Percentiles rank a stretch among this genome's conserved stretches.
Conservation (phyloP, 2,797 vertebrate species). For the Rhinoraja longicauda region DNA sequence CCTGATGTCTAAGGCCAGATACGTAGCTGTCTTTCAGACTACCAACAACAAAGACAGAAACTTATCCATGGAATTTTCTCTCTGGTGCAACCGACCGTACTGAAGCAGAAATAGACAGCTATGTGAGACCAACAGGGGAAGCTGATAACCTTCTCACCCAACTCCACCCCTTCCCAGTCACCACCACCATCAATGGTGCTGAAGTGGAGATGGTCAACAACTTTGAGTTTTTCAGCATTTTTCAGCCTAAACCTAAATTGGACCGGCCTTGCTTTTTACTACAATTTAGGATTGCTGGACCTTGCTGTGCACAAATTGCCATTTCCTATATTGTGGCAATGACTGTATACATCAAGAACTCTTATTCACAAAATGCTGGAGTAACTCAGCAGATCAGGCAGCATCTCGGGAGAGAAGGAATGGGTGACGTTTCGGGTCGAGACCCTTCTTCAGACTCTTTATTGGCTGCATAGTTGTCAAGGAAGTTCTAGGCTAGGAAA, state of each 20-base stretch:
- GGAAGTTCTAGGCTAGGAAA: background rate
- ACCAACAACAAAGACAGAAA: constrained; percentile 16
- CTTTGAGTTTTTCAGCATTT: too few relatives aligned
- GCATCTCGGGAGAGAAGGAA: too few relatives aligned
- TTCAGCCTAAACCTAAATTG: too few relatives aligned
- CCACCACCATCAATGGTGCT: too few relatives aligned
- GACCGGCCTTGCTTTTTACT: too few relatives aligned
- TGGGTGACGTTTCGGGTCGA: too few relatives aligned
- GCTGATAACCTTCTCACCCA: background rate
- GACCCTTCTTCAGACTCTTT: too few relatives aligned
- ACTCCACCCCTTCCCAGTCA: background rate
- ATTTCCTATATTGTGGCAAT: background rate
- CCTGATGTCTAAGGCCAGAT: constrained; percentile 15
- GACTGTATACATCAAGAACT: background rate
- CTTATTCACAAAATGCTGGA: too few relatives aligned
- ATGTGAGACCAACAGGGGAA: background rate
- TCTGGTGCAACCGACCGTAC: background rate
- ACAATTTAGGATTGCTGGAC: background rate
- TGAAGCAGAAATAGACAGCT: background rate
- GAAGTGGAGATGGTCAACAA: too few relatives aligned
- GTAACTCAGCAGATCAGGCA: too few relatives aligned
- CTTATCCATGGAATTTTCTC: background rate
- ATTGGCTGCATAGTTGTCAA: background rate
- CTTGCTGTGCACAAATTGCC: background rate
- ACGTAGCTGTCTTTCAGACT: constrained; percentile 4